phyloP scores from a whole-genome alignment of 2,113 vertebrate species.

The Pteropus alecto region DNA sequence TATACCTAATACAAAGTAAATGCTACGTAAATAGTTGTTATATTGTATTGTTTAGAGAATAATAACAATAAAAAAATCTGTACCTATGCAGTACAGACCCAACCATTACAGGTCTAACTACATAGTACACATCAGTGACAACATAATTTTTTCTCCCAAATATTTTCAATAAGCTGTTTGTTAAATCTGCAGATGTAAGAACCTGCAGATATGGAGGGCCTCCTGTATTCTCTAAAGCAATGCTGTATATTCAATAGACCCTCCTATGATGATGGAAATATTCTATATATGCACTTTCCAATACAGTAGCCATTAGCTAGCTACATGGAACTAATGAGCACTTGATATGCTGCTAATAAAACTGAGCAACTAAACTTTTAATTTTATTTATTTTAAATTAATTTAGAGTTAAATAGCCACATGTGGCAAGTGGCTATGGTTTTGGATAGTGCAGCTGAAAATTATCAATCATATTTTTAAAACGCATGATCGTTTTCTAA shows the following conservation, averaged over 20 bases:
- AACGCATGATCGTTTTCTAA: neutral
- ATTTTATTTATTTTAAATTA: slow-evolving; percentile 26
- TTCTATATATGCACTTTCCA: neutral
- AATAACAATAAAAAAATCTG: neutral
- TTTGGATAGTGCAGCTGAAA: neutral
- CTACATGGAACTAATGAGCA: neutral
- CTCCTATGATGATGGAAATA: neutral
- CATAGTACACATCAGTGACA: neutral
- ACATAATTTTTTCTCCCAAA: neutral
- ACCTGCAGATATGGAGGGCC: neutral
- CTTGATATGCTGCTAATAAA: neutral
- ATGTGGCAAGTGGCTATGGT: neutral
- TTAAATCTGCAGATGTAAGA: neutral
- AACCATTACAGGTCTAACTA: neutral
- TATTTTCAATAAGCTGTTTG: neutral
- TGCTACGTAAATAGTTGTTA: neutral
- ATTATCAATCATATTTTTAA: slow-evolving; percentile 9
- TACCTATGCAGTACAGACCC: neutral
- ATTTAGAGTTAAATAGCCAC: neutral
- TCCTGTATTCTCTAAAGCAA: neutral
- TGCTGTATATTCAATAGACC: neutral
- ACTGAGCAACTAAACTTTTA: neutral
- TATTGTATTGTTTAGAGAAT: neutral
- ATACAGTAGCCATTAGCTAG: neutral
- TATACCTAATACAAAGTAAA: neutral